These are phyloP conservation scores for Heteractis magnifica DNA, from an alignment of 92 coral and sea anemone genomes.

Conservation along the genomic window DNA sequence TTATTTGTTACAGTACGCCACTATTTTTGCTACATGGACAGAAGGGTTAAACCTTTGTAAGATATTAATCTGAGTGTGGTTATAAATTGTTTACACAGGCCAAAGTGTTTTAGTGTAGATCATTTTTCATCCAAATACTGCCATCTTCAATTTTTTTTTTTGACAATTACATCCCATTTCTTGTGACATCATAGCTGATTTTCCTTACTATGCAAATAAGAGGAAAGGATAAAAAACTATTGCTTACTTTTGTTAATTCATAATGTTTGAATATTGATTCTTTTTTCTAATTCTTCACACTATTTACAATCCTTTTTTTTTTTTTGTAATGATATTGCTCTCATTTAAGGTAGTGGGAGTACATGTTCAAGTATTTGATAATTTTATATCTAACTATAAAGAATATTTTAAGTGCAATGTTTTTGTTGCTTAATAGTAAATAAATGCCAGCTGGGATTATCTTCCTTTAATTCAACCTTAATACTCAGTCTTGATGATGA, in stretches of 20 bases:
- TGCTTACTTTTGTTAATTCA: not conserved
- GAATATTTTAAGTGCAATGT: not conserved
- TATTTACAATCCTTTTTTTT: not conserved
- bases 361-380: not conserved
- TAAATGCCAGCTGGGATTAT: not conserved
- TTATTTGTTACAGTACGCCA: not conserved
- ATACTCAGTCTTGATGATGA: too few relatives aligned
- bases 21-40: not conserved
- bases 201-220: not conserved
- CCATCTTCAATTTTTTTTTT: not conserved
- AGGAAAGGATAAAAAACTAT: not conserved
- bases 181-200: not conserved
- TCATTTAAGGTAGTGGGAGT: not conserved
- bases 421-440: not conserved
- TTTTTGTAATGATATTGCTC: not conserved
- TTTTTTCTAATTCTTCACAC: not conserved
- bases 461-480: too few relatives aligned
- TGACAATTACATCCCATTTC: not conserved
- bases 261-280: not conserved
- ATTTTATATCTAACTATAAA: not conserved
- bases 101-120: not conserved
- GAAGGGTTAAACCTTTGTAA: not conserved
- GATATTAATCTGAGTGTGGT: not conserved
- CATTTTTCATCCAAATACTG: not conserved
- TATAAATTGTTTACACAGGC: constrained; percentile 4